These are phyloP conservation scores for Stylophora pistillata DNA, from an alignment of 64 coral and sea anemone genomes.

Conservation along the genomic window DNA sequence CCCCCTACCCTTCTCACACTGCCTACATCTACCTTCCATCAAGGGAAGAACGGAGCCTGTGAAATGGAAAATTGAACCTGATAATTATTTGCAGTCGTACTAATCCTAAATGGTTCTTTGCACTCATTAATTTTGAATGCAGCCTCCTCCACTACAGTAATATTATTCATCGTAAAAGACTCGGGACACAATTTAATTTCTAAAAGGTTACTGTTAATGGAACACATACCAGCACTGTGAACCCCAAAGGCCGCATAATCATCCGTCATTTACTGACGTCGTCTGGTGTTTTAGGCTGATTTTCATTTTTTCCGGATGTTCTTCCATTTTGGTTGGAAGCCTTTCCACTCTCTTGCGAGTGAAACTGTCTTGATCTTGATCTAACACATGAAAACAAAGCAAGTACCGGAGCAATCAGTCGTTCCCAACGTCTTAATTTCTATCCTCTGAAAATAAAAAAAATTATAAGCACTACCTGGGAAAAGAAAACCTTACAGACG, in stretches of 20 bases:
- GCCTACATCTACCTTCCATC: too few relatives aligned
- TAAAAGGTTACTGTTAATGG: background rate
- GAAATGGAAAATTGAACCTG: too few relatives aligned
- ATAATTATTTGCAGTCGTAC: too few relatives aligned
- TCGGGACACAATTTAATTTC: too few relatives aligned
- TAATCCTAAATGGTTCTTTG: too few relatives aligned
- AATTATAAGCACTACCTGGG: background rate
- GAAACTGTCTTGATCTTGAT: slow-evolving; percentile 19
- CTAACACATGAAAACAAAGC: background rate
- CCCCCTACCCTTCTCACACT: too few relatives aligned
- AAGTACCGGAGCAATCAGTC: background rate
- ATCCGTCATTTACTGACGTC: slow-evolving; percentile 25
- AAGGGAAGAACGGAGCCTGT: too few relatives aligned
- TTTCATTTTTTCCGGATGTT: slow-evolving; percentile 7
- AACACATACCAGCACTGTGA: slow-evolving; percentile 42
- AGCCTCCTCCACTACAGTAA: too few relatives aligned
- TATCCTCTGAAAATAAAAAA: background rate
- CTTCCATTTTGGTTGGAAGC: slow-evolving; percentile 11
- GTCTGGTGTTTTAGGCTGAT: background rate
- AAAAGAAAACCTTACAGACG: background rate
- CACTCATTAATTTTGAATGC: too few relatives aligned
- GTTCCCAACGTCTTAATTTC: background rate
- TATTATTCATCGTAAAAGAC: too few relatives aligned
- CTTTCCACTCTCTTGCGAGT: background rate
- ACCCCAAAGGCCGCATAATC: slow-evolving; percentile 40